Base-by-base conservation (phyloP, 2,113 vertebrate genomes). In the Camelus dromedarius region DNA sequence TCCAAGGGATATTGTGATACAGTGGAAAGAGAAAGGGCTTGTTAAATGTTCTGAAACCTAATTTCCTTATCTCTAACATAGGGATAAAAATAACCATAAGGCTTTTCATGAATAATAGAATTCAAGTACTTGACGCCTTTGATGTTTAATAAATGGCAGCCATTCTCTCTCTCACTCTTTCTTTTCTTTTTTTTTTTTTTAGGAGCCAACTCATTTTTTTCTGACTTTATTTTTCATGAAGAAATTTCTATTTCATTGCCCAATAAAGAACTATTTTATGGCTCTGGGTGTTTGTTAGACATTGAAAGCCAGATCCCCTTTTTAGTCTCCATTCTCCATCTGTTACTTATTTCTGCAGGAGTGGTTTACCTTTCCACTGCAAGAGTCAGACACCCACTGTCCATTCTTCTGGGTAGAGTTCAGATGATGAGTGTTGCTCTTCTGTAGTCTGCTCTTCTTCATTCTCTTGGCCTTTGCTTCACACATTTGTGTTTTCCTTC, bases 11-110 rank as follows among this genome's bases (percentile, higher is more conserved):
- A 69, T 30, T 77, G 64, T 64, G 73, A 64, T 86, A 72, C 13
- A 46, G 50, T 83, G 60, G 48, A 88, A 88, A 82, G 77, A 69
- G 26, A 42, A 93, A 89, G n/a, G 24, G 9, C 52, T 82, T 83
- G 26, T 83, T 83, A 89, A 89, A 42, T 89, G 60, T 62, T 30
- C 77, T 89, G 50, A 70, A 93, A 77, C 26, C 42, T 69, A 5
- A 28, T 22, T 93, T 77, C 6, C 12, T 75, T 16, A 62, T 76
- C n/a, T 93, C 38, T 62, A 42, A 60, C 22, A 56, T 1, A 72
- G 54, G 67, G 35, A 75, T 89, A 88, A 82, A 82, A 88, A 60
- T 83, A 89, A 89, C n/a, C 52, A 69, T 58, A 82, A 83, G 32
- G 22, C 56, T 60, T 89, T 80, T 83, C 66, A 69, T 52, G 69